Evolutionary conservation across 2,113 vertebrate species (phyloP), one percentile per base, ranked within the genome.

Genomic region (Equus przewalskii): DNA sequence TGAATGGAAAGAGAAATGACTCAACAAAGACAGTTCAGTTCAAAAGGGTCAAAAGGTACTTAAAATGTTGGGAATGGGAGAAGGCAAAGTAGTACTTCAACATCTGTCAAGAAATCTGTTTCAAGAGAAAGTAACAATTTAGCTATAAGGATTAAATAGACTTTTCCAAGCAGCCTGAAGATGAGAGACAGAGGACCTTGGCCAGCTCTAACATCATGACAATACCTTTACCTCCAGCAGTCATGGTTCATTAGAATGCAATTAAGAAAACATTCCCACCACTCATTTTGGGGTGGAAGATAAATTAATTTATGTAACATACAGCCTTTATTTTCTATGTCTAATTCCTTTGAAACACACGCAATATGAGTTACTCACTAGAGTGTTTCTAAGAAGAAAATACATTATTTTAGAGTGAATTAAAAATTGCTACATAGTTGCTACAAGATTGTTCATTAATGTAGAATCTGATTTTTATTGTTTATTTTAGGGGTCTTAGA

Each of bases 401-500:
- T 12, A 51, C 11, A 67, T 70, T 72, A 54, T 1, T 51, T n/a
- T 33, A 36, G 62, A 51, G 9, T 7, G 30, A 73, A 86, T 19
- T 91, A n/a, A 72, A 91, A 91, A 84, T 83, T 73, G 10, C 75
- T 73, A 94, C 46, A 1, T 56, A 11, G 78, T n/a, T 22, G 7
- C 73, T 56, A 65, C 10, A 62, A 84, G 33, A 7, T 8, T 72
- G 8, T 62, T 10, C 49, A 5, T 62, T 93, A 72, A 33, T 28
- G 64, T 49, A 19, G 64, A 1, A 28, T 67, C 84, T 81, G 41
- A 64, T 88, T 87, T 97, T 97, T 95, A 21, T 30, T 33, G 19
- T 19, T 91, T 94, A 95, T 86, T 83, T 73, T 82, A 95, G 92
- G 67, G 65, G 49, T 81, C 11, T 90, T 72, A 44, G 78, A 94